Percentiles rank a stretch among this genome's conserved stretches.
These are phyloP conservation scores for Galbula dea DNA, from an alignment of 2,113 vertebrate genomes.

Conservation along the genomic window DNA sequence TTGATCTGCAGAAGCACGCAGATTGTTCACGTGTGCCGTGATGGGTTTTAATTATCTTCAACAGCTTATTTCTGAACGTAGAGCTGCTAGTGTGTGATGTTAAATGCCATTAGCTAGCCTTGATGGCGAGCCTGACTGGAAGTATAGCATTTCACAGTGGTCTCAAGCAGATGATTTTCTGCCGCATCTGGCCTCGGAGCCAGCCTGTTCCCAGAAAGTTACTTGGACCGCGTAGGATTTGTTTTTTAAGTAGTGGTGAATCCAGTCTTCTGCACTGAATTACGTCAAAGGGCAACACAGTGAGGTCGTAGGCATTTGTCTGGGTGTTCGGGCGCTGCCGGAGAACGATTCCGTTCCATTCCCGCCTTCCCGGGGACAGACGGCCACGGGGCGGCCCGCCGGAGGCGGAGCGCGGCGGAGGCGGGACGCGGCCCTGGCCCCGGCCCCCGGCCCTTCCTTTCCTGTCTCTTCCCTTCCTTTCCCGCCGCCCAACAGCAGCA, in stretches of 20 bases:
- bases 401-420: slow-evolving; percentile 37
- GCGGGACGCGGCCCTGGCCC: not conserved
- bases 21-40: not conserved
- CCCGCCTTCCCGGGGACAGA: not conserved
- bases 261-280: not conserved
- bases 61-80: not conserved
- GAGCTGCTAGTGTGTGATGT: not conserved
- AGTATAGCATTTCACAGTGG: not conserved
- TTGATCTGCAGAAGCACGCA: not conserved
- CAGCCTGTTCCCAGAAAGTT: not conserved
- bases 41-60: not conserved
- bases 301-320: not conserved
- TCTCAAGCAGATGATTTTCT: not conserved
- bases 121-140: not conserved
- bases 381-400: not conserved
- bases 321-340: not conserved
- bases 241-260: not conserved
- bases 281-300: not conserved
- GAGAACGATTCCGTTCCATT: not conserved
- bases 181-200: not conserved
- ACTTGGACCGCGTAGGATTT: not conserved
- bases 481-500: not conserved
- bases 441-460: not conserved
- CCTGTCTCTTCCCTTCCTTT: not conserved
- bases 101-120: not conserved